Base-by-base conservation (phyloP, 2,113 vertebrate genomes). In the Oncorhynchus nerka region DNA sequence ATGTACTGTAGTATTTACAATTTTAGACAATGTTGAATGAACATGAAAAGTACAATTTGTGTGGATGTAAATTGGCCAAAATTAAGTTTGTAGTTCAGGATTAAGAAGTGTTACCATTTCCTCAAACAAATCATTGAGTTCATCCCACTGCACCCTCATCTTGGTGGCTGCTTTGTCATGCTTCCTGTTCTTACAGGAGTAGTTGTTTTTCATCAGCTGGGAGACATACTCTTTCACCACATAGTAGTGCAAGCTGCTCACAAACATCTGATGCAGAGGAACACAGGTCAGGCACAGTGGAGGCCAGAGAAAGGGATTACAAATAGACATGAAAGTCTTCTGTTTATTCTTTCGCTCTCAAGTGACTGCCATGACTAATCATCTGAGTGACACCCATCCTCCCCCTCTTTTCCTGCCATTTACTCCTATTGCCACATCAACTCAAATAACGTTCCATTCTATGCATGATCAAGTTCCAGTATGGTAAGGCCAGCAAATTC, bases 161-260 rank as follows among this genome's bases (percentile, higher is more conserved):
- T 92, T 93, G 3, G 1, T 4, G 0, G 89, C 90, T 0, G 91
- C 92, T 20, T n/a, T 85, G 82, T 92, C 85, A 57, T 93, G 90
- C 76, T 91, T 92, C 8, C 73, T 79, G 84, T 90, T 93, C 83
- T 90, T 91, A 79, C 93, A 94, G 0, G 88, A 88, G 73, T 90
- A 93, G 70, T 86, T 90, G 7, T 74, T 89, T 68, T 85, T 93
- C 93, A 94, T 93, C 69, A 94, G 81, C 81, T 93, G 93, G 19
- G 89, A 81, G 7, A 94, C 3, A 77, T 93, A 94, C 26, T 92
- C 89, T n/a, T 11, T 91, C 65, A 78, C 81, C 70, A 93, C 78
- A 19, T 88, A 84, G 71, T 76, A 79, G 71, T 94, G 92, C 81
- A 90, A 24, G 0, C 49, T 77, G 61, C 79, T 84, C 5, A 85